A percentile compares a stretch with the other conserved stretches of the same genome.
These are phyloP conservation scores for Athene cunicularia DNA, from an alignment of 2,113 vertebrate genomes.

Conservation along the genomic window DNA sequence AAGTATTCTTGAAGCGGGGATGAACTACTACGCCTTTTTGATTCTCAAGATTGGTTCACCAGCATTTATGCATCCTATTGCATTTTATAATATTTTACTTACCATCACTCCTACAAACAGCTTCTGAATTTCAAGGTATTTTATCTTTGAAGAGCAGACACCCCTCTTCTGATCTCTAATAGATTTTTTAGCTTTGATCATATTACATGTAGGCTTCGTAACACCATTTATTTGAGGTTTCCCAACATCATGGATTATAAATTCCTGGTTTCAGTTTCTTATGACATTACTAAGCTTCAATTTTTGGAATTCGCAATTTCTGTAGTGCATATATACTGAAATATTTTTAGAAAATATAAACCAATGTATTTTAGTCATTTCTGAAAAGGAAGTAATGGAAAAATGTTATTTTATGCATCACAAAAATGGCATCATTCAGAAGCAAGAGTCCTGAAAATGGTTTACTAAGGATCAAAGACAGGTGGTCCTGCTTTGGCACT, in stretches of 20 bases:
- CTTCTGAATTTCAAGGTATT: neutral
- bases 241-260: neutral
- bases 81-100: neutral
- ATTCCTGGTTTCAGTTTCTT: neutral
- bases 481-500: neutral
- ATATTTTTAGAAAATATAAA: neutral
- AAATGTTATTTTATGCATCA: neutral
- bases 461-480: neutral
- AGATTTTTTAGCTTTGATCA: neutral
- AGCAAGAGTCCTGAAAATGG: neutral
- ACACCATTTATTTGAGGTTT: neutral
- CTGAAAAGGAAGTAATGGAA: neutral
- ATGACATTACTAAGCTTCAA: neutral
- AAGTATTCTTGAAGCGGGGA: neutral
- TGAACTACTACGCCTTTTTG: neutral
- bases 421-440: neutral
- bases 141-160: neutral
- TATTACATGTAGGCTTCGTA: neutral
- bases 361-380: neutral
- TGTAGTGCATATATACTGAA: neutral
- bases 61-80: neutral
- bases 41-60: neutral
- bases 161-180: neutral
- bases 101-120: neutral
- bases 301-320: neutral